Evolutionary conservation across 2,797 vertebrate species (phyloP), one percentile per base, ranked within the genome.

Genomic region (Gymnocypris eckloni): DNA sequence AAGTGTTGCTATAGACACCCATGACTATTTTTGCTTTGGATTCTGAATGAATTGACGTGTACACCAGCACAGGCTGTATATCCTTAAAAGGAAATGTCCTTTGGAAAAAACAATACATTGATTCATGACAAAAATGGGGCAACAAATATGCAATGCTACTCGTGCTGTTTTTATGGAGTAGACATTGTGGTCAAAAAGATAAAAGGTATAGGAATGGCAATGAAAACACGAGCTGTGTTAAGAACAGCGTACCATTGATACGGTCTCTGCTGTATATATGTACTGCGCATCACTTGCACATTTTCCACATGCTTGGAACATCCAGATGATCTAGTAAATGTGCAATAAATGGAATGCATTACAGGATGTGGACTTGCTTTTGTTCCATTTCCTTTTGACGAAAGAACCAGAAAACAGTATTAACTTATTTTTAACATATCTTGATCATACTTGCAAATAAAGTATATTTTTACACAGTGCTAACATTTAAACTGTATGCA

Each of bases 1-100:
- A 33, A 61, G 33, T 8, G 52, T 73, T 61, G 52, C 81, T 70
- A 70, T 73, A 39, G 66, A 69, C 66, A 69, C 16, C 66, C 33
- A 2, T 20, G 28, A 75, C 28, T 33, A 52, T 33, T 11, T 12
- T 54, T 76, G 52, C 50, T 39, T 56, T 77, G 52, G 33, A 39
- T 77, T 77, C 33, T 41, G 28, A 54, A 76, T 76, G 33, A 41
- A 59, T n/a, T 37, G 12, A 56, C 6, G 2, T n/a, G 2, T 39
- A 22, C 12, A 59, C 3, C 37, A 37, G 33, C 4, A 18, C 3
- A 4, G 37, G 54, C 3, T 41, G 50, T 37, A 37, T 12, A 77
- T 22, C 20, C 33, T n/a, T 56, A 56, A 77, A 76, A 77, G 37
- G 9, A 56, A 77, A 77, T 56, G 9, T 13, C 3, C 28, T 33